phyloP scores from a whole-genome alignment of 2,888 invertebrate species.

The Lymantria monacha region DNA sequence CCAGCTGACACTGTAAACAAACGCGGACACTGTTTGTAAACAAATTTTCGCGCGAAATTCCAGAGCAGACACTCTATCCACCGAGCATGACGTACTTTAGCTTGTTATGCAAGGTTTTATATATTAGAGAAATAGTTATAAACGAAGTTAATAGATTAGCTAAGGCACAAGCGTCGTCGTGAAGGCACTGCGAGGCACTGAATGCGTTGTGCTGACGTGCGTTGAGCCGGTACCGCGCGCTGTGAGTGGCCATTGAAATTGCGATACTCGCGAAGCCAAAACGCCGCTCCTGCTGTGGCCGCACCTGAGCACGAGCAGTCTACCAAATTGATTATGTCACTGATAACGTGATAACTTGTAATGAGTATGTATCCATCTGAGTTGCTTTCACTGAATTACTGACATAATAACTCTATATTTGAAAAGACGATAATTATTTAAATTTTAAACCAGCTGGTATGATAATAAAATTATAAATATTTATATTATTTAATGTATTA shows the following conservation, averaged over 20 bases:
- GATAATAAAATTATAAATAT: too few species aligned
- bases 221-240: slow-evolving; percentile 8
- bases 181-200: slow-evolving; percentile 65
- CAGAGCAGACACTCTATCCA: slow-evolving; percentile 10
- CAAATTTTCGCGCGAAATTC: slow-evolving; percentile 24
- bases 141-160: not conserved
- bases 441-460: too few species aligned
- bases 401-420: too few species aligned
- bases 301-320: not conserved
- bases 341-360: slow-evolving; percentile 42
- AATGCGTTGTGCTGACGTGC: slow-evolving; percentile 18
- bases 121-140: slow-evolving; percentile 15
- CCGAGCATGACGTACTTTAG: slow-evolving; percentile 1
- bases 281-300: slow-evolving; percentile 2
- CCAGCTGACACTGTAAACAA: slow-evolving; percentile 16
- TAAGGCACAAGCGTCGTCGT: slow-evolving; percentile 55
- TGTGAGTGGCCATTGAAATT: slow-evolving; percentile 14
- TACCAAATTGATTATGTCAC: slow-evolving; percentile 33
- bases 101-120: slow-evolving; percentile 12
- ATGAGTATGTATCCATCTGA: not conserved
- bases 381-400: not conserved
- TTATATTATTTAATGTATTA: too few species aligned
- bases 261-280: not conserved
- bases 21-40: slow-evolving; percentile 32
- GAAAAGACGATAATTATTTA: too few species aligned